These are phyloP conservation scores for Thereva nobilitata DNA, from an alignment of 2,888 invertebrate species.

Conservation along the genomic window DNA sequence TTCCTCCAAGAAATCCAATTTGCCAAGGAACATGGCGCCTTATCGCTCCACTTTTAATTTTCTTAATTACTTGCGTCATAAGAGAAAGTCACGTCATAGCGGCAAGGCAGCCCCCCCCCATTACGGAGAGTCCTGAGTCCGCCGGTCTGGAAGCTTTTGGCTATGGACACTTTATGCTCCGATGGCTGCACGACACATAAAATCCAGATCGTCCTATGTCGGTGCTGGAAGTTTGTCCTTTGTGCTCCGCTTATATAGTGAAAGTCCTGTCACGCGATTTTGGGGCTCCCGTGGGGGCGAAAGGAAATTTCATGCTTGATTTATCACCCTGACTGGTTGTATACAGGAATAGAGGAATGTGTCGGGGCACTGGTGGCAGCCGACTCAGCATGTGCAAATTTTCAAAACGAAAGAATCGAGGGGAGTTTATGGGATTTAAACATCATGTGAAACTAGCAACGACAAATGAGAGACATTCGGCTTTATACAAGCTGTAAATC, in stretches of 20 bases:
- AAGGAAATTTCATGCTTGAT: conserved; percentile 38
- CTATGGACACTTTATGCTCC: conserved; percentile 11
- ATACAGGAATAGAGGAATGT: conserved; percentile 12
- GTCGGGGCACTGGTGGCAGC: conserved; percentile 16
- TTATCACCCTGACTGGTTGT: conserved; percentile 11
- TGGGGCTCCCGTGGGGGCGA: conserved; percentile 28
- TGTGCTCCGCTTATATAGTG: neutral
- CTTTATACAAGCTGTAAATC: no score
- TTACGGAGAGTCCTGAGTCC: neutral
- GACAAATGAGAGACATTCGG: no score
- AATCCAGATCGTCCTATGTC: conserved; percentile 10
- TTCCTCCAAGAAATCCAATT: conserved; percentile 37
- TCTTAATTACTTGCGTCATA: conserved; percentile 40
- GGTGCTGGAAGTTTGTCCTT: conserved; percentile 7
- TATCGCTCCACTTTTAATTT: conserved; percentile 39
- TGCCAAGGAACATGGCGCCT: conserved; percentile 37
- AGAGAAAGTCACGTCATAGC: conserved; percentile 37
- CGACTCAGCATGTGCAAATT: no score
- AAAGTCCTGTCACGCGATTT: conserved; percentile 38
- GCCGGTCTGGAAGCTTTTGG: neutral
- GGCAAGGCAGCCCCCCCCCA: conserved; percentile 1
- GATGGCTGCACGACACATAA: conserved; percentile 13
- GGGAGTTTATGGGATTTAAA: no score
- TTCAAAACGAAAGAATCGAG: no score
- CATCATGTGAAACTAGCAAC: no score